phyloP scores from a whole-genome alignment of 1,140 invertebrate genomes.

The Diorhabda elongata region DNA sequence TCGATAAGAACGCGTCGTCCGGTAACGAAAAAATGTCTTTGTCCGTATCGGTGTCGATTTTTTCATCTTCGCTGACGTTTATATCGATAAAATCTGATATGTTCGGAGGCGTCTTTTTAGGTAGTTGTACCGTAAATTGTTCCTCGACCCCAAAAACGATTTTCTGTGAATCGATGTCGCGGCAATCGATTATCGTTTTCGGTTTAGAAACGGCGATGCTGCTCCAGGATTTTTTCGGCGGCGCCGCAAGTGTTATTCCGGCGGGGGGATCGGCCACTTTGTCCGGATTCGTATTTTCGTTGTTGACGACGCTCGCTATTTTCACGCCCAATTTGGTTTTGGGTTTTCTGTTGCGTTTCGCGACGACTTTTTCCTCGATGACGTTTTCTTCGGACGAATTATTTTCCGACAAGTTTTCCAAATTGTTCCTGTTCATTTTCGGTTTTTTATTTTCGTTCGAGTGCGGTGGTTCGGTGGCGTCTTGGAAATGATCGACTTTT shows the following conservation, averaged over 20 bases:
- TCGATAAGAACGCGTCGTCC: constrained; percentile 27
- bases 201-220: constrained; percentile 31
- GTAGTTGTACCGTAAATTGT: constrained; percentile 28
- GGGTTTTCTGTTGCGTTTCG: constrained; percentile 40
- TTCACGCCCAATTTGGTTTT: constrained; percentile 44
- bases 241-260: constrained; percentile 22
- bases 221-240: constrained; percentile 39
- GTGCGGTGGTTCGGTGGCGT: constrained; percentile 24
- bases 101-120: constrained; percentile 21
- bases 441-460: constrained; percentile 14
- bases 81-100: constrained; percentile 32
- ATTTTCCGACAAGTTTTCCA: constrained; percentile 19
- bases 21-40: background rate
- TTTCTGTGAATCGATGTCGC: constrained; percentile 20
- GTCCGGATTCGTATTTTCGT: constrained; percentile 26
- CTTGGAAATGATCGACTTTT: constrained; percentile 32
- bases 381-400: constrained; percentile 36
- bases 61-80: constrained; percentile 26
- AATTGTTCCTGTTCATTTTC: constrained; percentile 5
- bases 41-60: constrained; percentile 5
- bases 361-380: constrained; percentile 28
- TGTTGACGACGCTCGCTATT: constrained; percentile 31
- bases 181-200: constrained; percentile 20
- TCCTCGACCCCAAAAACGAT: constrained; percentile 26
- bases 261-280: constrained; percentile 11